Evolutionary conservation across 2,797 vertebrate species (phyloP).

Genomic region (Artibeus jamaicensis): DNA sequence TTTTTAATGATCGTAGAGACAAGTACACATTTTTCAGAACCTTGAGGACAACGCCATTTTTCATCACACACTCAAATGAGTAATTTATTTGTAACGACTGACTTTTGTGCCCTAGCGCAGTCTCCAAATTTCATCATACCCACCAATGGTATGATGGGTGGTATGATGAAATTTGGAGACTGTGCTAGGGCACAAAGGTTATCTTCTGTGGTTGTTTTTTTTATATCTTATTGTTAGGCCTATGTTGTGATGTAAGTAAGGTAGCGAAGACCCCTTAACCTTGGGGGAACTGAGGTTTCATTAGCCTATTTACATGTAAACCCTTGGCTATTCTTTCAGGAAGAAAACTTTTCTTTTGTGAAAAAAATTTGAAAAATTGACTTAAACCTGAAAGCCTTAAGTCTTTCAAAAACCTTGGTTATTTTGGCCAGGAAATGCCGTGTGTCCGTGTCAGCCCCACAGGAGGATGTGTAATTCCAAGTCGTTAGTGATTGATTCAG

Average conservation of each 20-base stretch:
- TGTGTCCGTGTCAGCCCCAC: background rate
- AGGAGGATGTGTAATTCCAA: background rate
- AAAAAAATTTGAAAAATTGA: background rate
- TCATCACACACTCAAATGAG: slow-evolving; percentile 12
- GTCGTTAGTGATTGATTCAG: background rate
- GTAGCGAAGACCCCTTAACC: background rate
- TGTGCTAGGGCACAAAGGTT: background rate
- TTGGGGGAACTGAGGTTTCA: background rate
- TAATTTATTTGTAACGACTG: too few species aligned
- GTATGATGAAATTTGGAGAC: background rate
- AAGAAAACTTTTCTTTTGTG: background rate
- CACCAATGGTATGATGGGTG: too few species aligned
- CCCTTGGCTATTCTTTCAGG: background rate
- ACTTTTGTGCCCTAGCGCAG: too few species aligned
- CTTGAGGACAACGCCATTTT: background rate
- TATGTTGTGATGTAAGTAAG: background rate
- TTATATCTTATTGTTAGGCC: background rate
- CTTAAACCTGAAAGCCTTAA: background rate
- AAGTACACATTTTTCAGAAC: background rate
- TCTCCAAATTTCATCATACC: too few species aligned
- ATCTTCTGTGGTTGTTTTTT: background rate
- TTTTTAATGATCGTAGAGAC: background rate
- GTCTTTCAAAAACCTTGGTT: background rate
- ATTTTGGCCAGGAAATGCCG: background rate
- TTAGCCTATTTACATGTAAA: background rate